Conservation (phyloP, 1,140 invertebrate genomes). For the Vollenhovia emeryi region DNA sequence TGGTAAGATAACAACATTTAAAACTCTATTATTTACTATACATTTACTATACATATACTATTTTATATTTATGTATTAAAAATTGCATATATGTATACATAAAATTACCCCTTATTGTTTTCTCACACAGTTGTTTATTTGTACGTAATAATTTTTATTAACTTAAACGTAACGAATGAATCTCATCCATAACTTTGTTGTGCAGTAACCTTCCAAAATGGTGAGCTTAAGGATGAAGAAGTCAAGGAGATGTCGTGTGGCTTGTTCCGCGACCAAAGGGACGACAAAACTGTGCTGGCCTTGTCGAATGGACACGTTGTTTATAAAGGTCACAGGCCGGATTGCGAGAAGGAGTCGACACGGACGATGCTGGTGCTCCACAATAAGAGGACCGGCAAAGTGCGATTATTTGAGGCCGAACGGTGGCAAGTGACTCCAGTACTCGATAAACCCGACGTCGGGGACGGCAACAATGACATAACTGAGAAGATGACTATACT, state of each 20-base stretch:
- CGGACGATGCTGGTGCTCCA: slow-evolving; percentile 81
- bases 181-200: slow-evolving; percentile 20
- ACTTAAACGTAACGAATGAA: background rate
- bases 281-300: slow-evolving; percentile 75
- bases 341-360: slow-evolving; percentile 71
- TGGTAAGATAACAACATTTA: slow-evolving; percentile 74
- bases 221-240: slow-evolving; percentile 78
- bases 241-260: slow-evolving; percentile 77
- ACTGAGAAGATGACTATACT: slow-evolving; percentile 74
- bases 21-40: too few relatives aligned
- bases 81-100: background rate
- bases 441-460: slow-evolving; percentile 67
- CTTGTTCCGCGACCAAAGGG: slow-evolving; percentile 76
- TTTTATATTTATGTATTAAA: background rate
- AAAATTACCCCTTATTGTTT: background rate
- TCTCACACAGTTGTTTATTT: background rate
- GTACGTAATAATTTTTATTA: background rate
- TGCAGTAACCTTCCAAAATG: slow-evolving; percentile 83
- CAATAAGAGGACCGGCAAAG: slow-evolving; percentile 80
- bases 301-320: slow-evolving; percentile 81
- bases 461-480: slow-evolving; percentile 42
- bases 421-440: slow-evolving; percentile 81
- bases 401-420: slow-evolving; percentile 79
- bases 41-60: background rate
- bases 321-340: slow-evolving; percentile 80